phyloP scores from a whole-genome alignment of 2,888 invertebrate species.

The Strigamia maritima region DNA sequence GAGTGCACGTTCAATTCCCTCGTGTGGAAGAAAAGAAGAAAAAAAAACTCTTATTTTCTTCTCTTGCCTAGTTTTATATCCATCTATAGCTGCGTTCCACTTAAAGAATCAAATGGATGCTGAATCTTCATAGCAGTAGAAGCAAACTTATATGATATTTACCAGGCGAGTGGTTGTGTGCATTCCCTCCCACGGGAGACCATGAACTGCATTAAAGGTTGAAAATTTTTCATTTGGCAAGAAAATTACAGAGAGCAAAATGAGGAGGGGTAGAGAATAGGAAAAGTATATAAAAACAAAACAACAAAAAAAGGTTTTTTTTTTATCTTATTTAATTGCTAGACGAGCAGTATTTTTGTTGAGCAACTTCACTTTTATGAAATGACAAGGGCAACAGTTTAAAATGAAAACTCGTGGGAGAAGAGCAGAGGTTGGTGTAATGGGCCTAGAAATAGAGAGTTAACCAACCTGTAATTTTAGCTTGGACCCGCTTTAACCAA shows the following conservation, averaged over 20 bases:
- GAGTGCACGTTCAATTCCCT: slow-evolving; percentile 28
- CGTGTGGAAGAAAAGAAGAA: not conserved
- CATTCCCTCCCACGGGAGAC: slow-evolving; percentile 22
- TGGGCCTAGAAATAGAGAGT: slow-evolving; percentile 34
- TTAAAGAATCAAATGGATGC: slow-evolving; percentile 34
- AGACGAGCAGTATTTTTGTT: not conserved
- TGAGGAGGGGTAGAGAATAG: slow-evolving; percentile 1
- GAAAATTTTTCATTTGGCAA: slow-evolving; percentile 30
- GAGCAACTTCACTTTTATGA: slow-evolving; percentile 12
- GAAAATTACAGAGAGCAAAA: slow-evolving; percentile 21
- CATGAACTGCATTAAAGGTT: slow-evolving; percentile 32
- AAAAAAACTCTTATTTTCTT: not conserved
- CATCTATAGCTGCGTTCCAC: slow-evolving; percentile 28
- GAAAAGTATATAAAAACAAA: not conserved
- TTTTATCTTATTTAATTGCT: slow-evolving; percentile 18
- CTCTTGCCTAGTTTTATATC: slow-evolving; percentile 22
- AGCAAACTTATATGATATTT: slow-evolving; percentile 25
- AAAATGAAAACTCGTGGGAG: slow-evolving; percentile 30
- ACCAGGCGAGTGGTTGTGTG: slow-evolving; percentile 17
- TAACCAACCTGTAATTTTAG: slow-evolving; percentile 35
- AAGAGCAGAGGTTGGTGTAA: slow-evolving; percentile 16
- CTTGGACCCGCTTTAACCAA: slow-evolving; percentile 15
- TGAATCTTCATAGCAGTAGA: slow-evolving; percentile 28
- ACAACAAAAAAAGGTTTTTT: not conserved
- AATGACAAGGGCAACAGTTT: slow-evolving; percentile 18